Conservation (phyloP, 2,113 vertebrate genomes). For the western clawed frog (Xenopus tropicalis) region UCB_Xtro_10.0 CM004443.2:50262501-50263000, state of each 20-base stretch:
- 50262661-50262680: slow-evolving; percentile 84
- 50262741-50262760: slow-evolving; percentile 93
- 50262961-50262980: too few relatives aligned
- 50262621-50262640: slow-evolving; percentile 68
- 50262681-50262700: slow-evolving; percentile 57
- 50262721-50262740: slow-evolving; percentile 87
- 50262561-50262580: slow-evolving; percentile 85
- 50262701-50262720: slow-evolving; percentile 59
- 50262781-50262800: slow-evolving; percentile 50
- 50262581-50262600: slow-evolving; percentile 67
- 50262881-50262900: too few relatives aligned
- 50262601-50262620: slow-evolving; percentile 65
- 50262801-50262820: slow-evolving; percentile 29
- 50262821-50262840: too few relatives aligned
- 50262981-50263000: too few relatives aligned
- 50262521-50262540: slow-evolving; percentile 97
- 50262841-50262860: too few relatives aligned
- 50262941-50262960: too few relatives aligned
- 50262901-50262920: too few relatives aligned
- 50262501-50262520: slow-evolving; percentile 72
- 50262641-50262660: slow-evolving; percentile 85
- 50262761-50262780: slow-evolving; percentile 79
- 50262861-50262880: too few relatives aligned
- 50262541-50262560: slow-evolving; percentile 97
- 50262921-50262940: too few relatives aligned